Percentiles rank a stretch among this genome's conserved stretches.
Conservation (phyloP, 2,888 invertebrate genomes). For the Pyrocoelia pectoralis region DNA sequence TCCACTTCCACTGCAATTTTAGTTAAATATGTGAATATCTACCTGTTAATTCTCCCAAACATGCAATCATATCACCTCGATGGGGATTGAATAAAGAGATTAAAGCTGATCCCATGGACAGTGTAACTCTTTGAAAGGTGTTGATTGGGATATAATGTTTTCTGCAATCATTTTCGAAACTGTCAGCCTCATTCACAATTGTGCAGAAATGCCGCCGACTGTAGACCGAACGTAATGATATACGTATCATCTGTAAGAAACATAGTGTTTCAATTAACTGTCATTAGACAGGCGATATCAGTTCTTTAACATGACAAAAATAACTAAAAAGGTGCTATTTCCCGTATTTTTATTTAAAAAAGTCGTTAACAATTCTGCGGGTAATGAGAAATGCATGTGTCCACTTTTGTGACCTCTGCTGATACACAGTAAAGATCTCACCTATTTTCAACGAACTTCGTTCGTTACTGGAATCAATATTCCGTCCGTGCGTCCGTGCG, state of each 20-base stretch:
- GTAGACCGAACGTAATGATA: background rate
- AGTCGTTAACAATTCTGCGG: no score
- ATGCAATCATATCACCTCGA: slow-evolving; percentile 92
- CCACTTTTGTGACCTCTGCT: no score
- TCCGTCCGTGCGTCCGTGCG: no score
- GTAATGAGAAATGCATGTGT: no score
- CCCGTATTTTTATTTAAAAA: no score
- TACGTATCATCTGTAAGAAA: slow-evolving; percentile 9
- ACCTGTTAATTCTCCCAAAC: slow-evolving; percentile 92
- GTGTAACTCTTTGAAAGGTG: slow-evolving; percentile 76
- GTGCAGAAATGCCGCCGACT: background rate
- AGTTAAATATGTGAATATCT: slow-evolving; percentile 24
- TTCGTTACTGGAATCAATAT: no score
- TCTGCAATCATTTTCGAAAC: slow-evolving; percentile 69
- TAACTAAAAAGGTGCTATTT: no score
- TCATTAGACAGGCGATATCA: no score
- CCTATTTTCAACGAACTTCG: no score
- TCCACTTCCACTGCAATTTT: background rate
- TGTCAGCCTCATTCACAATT: background rate
- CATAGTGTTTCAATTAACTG: no score
- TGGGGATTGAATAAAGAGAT: slow-evolving; percentile 83
- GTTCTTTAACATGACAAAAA: no score
- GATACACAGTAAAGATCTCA: no score
- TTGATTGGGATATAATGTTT: slow-evolving; percentile 71
- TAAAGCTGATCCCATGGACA: slow-evolving; percentile 88